A percentile compares a stretch with the other conserved stretches of the same genome.
Evolutionary conservation across 2,113 vertebrate genomes (phyloP).

Genomic region (Ivindomyrus marchei): DNA sequence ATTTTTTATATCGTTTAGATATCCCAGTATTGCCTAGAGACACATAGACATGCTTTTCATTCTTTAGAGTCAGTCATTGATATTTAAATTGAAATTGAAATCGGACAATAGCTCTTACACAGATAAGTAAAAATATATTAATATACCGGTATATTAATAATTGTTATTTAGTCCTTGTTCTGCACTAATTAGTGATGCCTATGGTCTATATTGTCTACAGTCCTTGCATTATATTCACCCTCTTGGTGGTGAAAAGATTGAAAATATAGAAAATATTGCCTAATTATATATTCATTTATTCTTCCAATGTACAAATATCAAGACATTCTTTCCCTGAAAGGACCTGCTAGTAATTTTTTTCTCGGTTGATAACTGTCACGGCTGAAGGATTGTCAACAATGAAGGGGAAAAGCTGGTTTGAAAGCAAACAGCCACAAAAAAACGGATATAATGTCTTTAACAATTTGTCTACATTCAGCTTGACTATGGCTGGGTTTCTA

Average conservation of each 20-base stretch:
- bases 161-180: not conserved
- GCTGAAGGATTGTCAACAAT: not conserved
- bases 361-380: not conserved
- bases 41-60: not conserved
- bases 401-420: slow-evolving; percentile 8
- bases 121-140: not conserved
- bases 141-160: not conserved
- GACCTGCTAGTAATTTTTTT: not conserved
- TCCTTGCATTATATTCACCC: not conserved
- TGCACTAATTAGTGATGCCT: not conserved
- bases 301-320: not conserved
- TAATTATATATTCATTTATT: not conserved
- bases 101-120: not conserved
- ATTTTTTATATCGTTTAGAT: not conserved
- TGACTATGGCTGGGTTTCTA: not conserved
- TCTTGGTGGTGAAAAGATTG: not conserved
- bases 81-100: not conserved
- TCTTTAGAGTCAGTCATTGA: not conserved
- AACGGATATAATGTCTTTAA: not conserved
- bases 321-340: not conserved
- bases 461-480: not conserved
- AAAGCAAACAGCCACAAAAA: not conserved
- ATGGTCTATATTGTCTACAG: not conserved
- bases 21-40: not conserved
- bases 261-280: not conserved